Percentiles rank a stretch among this genome's conserved stretches.
Evolutionary conservation across 2,797 vertebrate genomes (phyloP).

Genomic region (Apodemus agrarius): DNA sequence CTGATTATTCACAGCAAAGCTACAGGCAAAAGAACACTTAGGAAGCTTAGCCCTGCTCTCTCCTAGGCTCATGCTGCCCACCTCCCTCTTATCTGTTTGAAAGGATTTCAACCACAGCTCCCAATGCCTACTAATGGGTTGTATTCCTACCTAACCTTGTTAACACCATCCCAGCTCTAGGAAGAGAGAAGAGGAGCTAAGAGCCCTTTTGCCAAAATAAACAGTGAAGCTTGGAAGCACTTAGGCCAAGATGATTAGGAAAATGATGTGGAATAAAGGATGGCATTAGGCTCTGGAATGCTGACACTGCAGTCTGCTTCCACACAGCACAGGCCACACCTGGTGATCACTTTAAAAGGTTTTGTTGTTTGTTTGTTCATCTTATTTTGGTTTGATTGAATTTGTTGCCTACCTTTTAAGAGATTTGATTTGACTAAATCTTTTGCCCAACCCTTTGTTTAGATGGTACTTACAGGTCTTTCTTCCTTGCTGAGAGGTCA

Average conservation of each 20-base stretch:
- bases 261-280: conserved; percentile 54
- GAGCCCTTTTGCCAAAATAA: conserved; percentile 64
- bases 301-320: not conserved
- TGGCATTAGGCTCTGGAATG: conserved; percentile 20
- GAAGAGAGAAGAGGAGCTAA: not conserved
- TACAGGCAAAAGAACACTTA: not conserved
- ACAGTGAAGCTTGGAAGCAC: conserved; percentile 55
- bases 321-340: not conserved
- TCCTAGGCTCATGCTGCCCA: not conserved
- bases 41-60: not conserved
- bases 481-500: conserved; percentile 34
- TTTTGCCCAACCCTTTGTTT: conserved; percentile 22
- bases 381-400: not conserved
- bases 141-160: conserved; percentile 48
- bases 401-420: not conserved
- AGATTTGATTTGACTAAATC: conserved; percentile 56
- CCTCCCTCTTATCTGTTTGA: not conserved
- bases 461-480: not conserved
- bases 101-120: conserved; percentile 14
- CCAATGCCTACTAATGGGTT: not conserved
- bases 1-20: not conserved
- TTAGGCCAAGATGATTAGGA: conserved; percentile 68
- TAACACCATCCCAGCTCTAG: conserved; percentile 23
- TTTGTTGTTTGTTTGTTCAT: not conserved
- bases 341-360: conserved; percentile 11